Percentiles rank a stretch among this genome's conserved stretches.
Evolutionary conservation across 1,140 invertebrate genomes (phyloP).

Genomic region (Formica selysi): DNA sequence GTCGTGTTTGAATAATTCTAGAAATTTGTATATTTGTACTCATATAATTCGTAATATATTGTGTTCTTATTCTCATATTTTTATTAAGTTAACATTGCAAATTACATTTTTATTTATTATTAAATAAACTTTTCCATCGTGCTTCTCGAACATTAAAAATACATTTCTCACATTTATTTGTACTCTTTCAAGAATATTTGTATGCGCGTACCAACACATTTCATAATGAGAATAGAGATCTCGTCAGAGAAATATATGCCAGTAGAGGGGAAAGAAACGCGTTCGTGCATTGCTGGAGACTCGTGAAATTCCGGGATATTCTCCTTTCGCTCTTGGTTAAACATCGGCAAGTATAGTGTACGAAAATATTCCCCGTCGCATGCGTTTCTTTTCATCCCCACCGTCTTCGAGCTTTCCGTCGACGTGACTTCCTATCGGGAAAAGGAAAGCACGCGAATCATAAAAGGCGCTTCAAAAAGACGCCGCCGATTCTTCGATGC

Average conservation of each 20-base stretch:
- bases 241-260: not conserved
- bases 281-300: constrained; percentile 22
- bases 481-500: constrained; percentile 34
- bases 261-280: not conserved
- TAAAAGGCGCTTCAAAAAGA: constrained; percentile 51
- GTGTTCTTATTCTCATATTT: not conserved
- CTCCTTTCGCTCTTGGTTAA: constrained; percentile 55
- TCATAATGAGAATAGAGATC: constrained; percentile 11
- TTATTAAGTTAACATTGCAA: not conserved
- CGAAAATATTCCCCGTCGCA: constrained; percentile 45
- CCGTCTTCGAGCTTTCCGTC: constrained; percentile 35
- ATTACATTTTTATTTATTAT: not conserved
- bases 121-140: not conserved
- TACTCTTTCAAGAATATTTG: not conserved
- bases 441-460: constrained; percentile 52
- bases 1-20: constrained; percentile 24
- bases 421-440: constrained; percentile 50
- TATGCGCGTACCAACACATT: not conserved
- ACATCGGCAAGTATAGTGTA: constrained; percentile 26
- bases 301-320: constrained; percentile 41
- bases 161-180: not conserved
- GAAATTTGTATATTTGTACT: constrained; percentile 32
- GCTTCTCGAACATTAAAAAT: not conserved
- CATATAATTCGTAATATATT: not conserved
- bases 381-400: constrained; percentile 14